Evolutionary conservation across 2,888 invertebrate genomes (phyloP).

Genomic region (Cyclophora punctaria): DNA sequence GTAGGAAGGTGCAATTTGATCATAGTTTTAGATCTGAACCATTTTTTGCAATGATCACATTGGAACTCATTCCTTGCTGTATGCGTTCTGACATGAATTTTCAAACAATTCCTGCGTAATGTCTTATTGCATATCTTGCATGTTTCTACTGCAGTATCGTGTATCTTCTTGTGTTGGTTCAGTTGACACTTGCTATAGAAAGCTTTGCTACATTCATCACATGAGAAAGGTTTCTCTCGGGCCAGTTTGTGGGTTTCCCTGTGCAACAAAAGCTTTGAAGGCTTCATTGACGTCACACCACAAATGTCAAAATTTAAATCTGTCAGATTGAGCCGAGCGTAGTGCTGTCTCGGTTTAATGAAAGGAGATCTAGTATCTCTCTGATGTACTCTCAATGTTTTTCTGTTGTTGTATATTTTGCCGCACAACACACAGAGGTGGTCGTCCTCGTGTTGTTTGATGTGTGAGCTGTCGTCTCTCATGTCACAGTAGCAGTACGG

Average conservation of each 20-base stretch:
- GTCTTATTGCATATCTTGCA: neutral
- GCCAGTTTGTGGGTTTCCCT: slow-evolving; percentile 31
- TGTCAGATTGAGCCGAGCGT: no score
- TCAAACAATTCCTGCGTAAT: slow-evolving; percentile 8
- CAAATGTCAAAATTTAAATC: no score
- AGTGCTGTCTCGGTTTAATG: no score
- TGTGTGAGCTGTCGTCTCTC: neutral
- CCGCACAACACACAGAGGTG: no score
- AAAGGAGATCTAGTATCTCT: no score
- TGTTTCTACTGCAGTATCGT: neutral
- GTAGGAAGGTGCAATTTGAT: slow-evolving; percentile 8
- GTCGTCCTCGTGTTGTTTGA: neutral
- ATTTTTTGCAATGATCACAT: slow-evolving; percentile 7
- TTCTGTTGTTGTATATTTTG: no score
- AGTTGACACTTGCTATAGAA: neutral
- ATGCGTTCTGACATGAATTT: slow-evolving; percentile 7
- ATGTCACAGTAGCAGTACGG: slow-evolving; percentile 7
- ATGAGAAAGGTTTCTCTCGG: slow-evolving; percentile 78
- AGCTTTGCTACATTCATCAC: slow-evolving; percentile 41
- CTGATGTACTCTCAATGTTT: no score
- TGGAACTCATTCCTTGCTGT: slow-evolving; percentile 6
- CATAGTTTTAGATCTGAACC: slow-evolving; percentile 6
- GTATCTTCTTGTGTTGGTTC: neutral
- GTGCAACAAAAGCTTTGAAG: no score
- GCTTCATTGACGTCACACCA: no score